A percentile compares a stretch with the other conserved stretches of the same genome.
Conservation (phyloP, 2,113 vertebrate genomes). For the Mormyrus iriodes region DNA sequence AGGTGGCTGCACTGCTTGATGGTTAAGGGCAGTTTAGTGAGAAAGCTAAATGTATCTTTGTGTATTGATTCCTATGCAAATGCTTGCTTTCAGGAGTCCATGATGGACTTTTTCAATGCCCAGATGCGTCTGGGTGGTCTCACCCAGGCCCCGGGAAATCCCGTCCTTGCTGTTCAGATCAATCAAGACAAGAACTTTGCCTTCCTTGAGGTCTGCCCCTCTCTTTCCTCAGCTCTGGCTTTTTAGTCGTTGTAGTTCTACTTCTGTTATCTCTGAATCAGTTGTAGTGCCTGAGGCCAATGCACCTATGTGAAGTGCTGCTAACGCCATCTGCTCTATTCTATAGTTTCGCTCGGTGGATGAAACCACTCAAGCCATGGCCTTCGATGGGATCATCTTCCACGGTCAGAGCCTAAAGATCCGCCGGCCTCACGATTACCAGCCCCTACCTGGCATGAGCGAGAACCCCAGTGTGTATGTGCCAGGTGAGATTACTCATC, state of each 20-base stretch:
- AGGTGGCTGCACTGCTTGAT: constrained; percentile 53
- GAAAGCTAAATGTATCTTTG: not conserved
- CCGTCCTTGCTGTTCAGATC: constrained; percentile 85
- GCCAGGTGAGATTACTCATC: constrained; percentile 64
- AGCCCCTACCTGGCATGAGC: constrained; percentile 87
- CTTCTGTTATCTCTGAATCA: not conserved
- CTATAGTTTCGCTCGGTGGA: constrained; percentile 85
- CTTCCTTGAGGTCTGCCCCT: constrained; percentile 73
- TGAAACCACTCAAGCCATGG: constrained; percentile 89
- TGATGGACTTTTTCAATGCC: constrained; percentile 93
- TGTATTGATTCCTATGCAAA: not conserved
- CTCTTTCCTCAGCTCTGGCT: not conserved
- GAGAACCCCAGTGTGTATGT: constrained; percentile 89
- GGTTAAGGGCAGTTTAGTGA: not conserved
- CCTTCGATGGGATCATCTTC: constrained; percentile 89
- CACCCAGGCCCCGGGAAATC: constrained; percentile 87
- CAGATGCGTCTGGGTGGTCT: constrained; percentile 88
- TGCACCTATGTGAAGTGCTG: not conserved
- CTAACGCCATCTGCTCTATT: not conserved
- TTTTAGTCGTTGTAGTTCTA: not conserved
- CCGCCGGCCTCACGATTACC: constrained; percentile 84
- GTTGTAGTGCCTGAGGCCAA: not conserved
- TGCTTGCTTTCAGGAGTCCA: constrained; percentile 71
- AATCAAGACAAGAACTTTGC: constrained; percentile 94
- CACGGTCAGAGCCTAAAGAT: constrained; percentile 90